Conservation (phyloP, 1,140 invertebrate species). For the Euwallacea similis region DNA sequence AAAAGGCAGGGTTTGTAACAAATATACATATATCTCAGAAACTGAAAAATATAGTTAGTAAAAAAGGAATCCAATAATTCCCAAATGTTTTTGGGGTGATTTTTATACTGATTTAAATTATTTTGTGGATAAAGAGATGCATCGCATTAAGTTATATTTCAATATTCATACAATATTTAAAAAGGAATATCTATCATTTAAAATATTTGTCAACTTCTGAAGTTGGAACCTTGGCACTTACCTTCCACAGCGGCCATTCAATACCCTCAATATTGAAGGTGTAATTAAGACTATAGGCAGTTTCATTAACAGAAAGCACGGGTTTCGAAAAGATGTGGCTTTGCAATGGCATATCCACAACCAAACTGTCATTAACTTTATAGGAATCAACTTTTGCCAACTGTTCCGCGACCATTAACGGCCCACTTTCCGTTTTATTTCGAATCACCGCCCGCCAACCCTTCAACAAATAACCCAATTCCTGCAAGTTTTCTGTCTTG, state of each 20-base stretch:
- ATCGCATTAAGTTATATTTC: no score
- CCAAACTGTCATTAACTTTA: conserved; percentile 47
- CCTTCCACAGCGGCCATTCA: conserved; percentile 57
- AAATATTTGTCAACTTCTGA: not conserved
- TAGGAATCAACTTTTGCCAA: conserved; percentile 48
- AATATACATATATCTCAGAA: not conserved
- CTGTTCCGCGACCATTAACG: conserved; percentile 52
- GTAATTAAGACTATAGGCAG: conserved; percentile 40
- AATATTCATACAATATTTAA: no score
- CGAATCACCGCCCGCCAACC: conserved; percentile 61
- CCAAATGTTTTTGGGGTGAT: no score
- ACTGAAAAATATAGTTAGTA: no score
- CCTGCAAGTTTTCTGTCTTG: conserved; percentile 61
- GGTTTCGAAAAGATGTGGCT: conserved; percentile 45
- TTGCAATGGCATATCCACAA: conserved; percentile 52
- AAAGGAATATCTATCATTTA: no score
- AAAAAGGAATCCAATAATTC: no score
- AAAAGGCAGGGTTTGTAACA: not conserved
- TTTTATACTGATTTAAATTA: no score
- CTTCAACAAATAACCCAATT: conserved; percentile 60
- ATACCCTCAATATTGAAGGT: conserved; percentile 47
- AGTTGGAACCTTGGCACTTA: conserved; percentile 39
- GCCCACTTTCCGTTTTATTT: conserved; percentile 56
- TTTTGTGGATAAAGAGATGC: no score
- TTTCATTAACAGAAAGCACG: conserved; percentile 38